These are phyloP conservation scores for mouse (Mus musculus) DNA, from an alignment of 2,113 vertebrate species.

Conservation along the genomic window DNA sequence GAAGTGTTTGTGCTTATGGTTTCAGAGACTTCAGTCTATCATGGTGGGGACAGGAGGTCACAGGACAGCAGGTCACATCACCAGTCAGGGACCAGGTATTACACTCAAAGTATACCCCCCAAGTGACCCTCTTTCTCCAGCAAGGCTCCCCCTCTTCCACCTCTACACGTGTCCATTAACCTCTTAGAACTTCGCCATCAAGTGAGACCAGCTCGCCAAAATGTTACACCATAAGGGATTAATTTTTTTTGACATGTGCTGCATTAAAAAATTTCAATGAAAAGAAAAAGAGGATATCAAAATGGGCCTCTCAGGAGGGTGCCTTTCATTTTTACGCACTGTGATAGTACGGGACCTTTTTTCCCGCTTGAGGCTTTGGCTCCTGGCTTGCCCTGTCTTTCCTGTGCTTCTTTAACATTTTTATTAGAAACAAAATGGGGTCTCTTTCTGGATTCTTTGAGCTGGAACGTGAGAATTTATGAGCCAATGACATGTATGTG, in stretches of 20 bases:
- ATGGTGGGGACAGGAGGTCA: not conserved
- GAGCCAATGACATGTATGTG: not conserved
- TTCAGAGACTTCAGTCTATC: not conserved
- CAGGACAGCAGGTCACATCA: not conserved
- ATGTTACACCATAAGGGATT: not conserved
- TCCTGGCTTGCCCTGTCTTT: constrained; percentile 18
- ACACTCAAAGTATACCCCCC: not conserved
- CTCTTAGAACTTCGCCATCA: not conserved
- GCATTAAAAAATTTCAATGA: not conserved
- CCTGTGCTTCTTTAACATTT: not conserved
- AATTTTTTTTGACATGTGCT: not conserved
- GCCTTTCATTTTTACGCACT: not conserved
- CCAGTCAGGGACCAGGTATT: not conserved
- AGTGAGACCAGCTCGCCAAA: too few relatives aligned
- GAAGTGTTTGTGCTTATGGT: not conserved
- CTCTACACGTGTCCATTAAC: not conserved
- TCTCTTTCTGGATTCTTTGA: not conserved
- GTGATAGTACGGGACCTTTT: not conserved
- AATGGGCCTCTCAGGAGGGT: not conserved
- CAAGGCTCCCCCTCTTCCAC: too few relatives aligned
- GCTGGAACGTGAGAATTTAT: constrained; percentile 43
- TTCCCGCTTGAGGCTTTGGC: not conserved
- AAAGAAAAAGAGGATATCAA: not conserved
- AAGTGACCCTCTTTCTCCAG: too few relatives aligned
- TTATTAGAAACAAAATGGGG: not conserved